Evolutionary conservation across 2,888 invertebrate species (phyloP).

Genomic region (Agrotis clavis): DNA sequence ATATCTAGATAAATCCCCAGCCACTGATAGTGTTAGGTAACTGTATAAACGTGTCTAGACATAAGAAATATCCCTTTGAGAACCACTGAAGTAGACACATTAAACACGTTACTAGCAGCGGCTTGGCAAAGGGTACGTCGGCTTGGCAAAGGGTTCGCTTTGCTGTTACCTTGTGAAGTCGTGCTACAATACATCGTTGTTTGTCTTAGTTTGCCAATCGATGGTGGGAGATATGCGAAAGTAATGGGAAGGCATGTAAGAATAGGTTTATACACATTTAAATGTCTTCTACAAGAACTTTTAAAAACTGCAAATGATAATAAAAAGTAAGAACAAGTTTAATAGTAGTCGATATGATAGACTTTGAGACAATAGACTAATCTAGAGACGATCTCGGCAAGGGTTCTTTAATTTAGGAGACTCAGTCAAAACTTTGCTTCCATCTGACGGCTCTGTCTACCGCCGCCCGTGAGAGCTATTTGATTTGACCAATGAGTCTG

Average conservation of each 20-base stretch:
- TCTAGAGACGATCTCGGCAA: too few relatives aligned
- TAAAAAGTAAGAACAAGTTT: neutral
- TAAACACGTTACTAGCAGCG: conserved; percentile 49
- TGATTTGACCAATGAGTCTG: too few relatives aligned
- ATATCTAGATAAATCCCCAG: neutral
- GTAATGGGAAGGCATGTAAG: neutral
- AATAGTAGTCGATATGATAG: too few relatives aligned
- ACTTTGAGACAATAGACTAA: too few relatives aligned
- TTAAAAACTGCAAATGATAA: neutral
- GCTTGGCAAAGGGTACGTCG: conserved; percentile 33
- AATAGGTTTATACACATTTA: neutral
- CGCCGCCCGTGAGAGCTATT: too few relatives aligned
- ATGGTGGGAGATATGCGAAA: conserved; percentile 39
- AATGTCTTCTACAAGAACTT: neutral
- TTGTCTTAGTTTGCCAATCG: conserved; percentile 28
- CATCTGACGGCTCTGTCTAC: too few relatives aligned
- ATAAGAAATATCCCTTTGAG: conserved; percentile 45
- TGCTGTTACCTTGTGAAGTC: conserved; percentile 41
- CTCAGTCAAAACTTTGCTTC: too few relatives aligned
- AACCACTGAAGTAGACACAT: conserved; percentile 54
- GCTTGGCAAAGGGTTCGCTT: conserved; percentile 56
- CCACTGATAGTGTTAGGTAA: neutral
- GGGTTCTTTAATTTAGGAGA: too few relatives aligned
- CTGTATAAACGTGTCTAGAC: conserved; percentile 35
- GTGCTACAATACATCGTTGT: conserved; percentile 30